Percentiles rank a stretch among this genome's conserved stretches.
Conservation (phyloP, 2,888 invertebrate species). For the Acrobasis repandana region DNA sequence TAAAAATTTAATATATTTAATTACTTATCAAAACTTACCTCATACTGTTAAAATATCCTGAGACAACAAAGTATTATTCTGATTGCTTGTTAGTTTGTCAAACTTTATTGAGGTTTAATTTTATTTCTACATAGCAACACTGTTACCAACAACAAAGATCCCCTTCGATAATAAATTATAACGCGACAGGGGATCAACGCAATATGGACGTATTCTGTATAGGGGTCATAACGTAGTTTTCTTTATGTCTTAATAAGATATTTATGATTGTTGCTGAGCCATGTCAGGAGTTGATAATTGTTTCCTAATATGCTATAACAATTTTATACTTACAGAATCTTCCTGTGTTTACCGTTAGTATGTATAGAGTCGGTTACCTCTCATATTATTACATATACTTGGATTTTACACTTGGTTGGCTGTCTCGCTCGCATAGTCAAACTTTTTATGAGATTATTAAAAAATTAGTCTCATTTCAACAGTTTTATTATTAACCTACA, state of each 20-base stretch:
- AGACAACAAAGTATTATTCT: conserved; percentile 16
- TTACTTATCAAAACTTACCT: not conserved
- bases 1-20: not conserved
- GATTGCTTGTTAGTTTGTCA: conserved; percentile 18
- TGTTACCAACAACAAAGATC: not conserved
- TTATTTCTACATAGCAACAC: conserved; percentile 11
- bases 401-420: too few relatives aligned
- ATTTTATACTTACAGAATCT: conserved; percentile 14
- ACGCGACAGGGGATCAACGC: not conserved
- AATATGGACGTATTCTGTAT: conserved; percentile 5
- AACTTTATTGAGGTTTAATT: conserved; percentile 7
- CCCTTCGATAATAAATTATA: not conserved
- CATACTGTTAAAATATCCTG: conserved; percentile 11
- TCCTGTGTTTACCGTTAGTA: not conserved
- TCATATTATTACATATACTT: too few relatives aligned
- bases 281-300: conserved; percentile 43
- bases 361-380: not conserved
- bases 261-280: conserved; percentile 48
- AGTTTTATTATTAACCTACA: too few relatives aligned
- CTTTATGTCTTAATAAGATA: conserved; percentile 61
- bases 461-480: too few relatives aligned
- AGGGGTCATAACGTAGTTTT: conserved; percentile 35
- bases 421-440: too few relatives aligned
- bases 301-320: conserved; percentile 39
- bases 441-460: too few relatives aligned